Percentiles rank a stretch among this genome's conserved stretches.
Evolutionary conservation across 2,888 invertebrate species (phyloP).

Genomic region (Coenonympha arcania): DNA sequence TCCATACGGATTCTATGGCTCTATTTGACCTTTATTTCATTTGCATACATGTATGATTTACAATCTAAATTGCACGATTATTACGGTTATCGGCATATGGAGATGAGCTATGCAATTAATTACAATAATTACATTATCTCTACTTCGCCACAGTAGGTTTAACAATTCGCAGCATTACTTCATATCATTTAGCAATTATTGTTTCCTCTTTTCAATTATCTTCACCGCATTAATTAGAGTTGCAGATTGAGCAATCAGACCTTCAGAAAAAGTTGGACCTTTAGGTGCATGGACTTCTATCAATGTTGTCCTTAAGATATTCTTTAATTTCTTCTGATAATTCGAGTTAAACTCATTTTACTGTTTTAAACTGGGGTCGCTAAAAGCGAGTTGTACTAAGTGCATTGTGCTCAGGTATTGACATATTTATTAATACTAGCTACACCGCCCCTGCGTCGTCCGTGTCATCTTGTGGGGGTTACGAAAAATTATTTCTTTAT

Average conservation of each 20-base stretch:
- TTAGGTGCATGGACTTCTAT: slow-evolving; percentile 2
- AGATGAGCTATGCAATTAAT: not conserved
- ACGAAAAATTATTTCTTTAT: too few relatives aligned
- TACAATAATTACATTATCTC: not conserved
- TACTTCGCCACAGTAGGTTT: not conserved
- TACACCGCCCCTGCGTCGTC: too few relatives aligned
- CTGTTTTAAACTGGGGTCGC: too few relatives aligned
- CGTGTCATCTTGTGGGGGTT: too few relatives aligned
- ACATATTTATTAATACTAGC: too few relatives aligned
- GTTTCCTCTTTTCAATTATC: not conserved
- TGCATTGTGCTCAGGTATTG: too few relatives aligned
- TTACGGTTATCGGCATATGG: not conserved
- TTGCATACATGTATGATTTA: not conserved
- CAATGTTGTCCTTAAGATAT: not conserved
- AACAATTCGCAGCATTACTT: not conserved
- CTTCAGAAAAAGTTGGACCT: slow-evolving; percentile 10
- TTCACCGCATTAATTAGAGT: slow-evolving; percentile 15
- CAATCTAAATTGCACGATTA: not conserved
- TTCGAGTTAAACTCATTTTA: too few relatives aligned
- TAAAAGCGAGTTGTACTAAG: too few relatives aligned
- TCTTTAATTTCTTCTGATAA: too few relatives aligned
- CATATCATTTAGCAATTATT: too few relatives aligned
- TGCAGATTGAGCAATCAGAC: slow-evolving; percentile 19
- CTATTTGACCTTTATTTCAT: too few relatives aligned
- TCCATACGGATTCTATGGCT: too few relatives aligned